Conservation (phyloP, 1,140 invertebrate species). For the Heterodera carotae region DNA sequence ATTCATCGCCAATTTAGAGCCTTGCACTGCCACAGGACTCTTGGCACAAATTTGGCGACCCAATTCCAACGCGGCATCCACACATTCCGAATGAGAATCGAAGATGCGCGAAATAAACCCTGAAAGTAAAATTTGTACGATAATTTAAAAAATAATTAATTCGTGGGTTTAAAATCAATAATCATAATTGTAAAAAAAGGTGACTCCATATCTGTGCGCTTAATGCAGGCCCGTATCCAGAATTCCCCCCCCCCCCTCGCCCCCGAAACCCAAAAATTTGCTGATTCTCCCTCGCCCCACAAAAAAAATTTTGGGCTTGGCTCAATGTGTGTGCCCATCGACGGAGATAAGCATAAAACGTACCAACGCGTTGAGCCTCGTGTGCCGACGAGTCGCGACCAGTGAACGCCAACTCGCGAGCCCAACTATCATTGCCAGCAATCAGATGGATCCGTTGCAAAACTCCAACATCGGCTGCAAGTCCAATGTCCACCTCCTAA, state of each 20-base stretch:
- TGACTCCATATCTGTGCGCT: too few relatives aligned
- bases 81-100: conserved; percentile 40
- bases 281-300: too few relatives aligned
- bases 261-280: not conserved
- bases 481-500: conserved; percentile 73
- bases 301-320: too few relatives aligned
- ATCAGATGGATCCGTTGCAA: conserved; percentile 90
- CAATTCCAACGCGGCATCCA: conserved; percentile 23
- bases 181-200: not conserved
- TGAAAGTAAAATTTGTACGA: too few relatives aligned
- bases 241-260: not conserved
- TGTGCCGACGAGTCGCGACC: conserved; percentile 78
- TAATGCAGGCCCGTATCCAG: too few relatives aligned
- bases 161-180: too few relatives aligned
- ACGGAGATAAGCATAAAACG: too few relatives aligned
- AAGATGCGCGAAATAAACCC: conserved; percentile 50
- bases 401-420: conserved; percentile 83
- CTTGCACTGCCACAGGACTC: conserved; percentile 90
- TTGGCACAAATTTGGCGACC: conserved; percentile 69
- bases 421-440: conserved; percentile 82
- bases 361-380: conserved; percentile 78
- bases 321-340: too few relatives aligned
- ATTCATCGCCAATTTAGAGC: conserved; percentile 74
- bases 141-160: too few relatives aligned
- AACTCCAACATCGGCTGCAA: conserved; percentile 91